Conservation (phyloP, 2,113 vertebrate genomes). For the Eulacestoma nigropectus region DNA sequence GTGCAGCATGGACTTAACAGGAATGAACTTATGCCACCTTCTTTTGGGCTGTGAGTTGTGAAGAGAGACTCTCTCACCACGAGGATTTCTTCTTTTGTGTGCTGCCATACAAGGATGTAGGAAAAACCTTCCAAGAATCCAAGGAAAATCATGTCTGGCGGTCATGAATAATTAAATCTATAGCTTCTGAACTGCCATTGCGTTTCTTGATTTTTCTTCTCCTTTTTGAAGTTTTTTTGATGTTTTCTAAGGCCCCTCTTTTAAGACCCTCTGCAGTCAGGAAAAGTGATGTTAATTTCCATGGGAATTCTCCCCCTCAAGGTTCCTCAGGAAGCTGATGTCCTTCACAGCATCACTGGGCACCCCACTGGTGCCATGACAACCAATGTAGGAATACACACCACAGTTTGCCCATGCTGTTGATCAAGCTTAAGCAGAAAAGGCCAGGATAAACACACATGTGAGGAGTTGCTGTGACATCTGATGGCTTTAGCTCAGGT, state of each 20-base stretch:
- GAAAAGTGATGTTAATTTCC: not conserved
- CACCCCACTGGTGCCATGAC: fast-evolving
- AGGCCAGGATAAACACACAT: not conserved
- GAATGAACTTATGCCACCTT: not conserved
- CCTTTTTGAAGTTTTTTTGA: fast-evolving
- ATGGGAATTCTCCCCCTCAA: fast-evolving
- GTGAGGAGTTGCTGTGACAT: not conserved
- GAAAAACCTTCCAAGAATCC: not conserved
- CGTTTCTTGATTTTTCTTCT: not conserved
- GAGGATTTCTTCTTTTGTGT: not conserved
- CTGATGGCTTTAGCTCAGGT: not conserved
- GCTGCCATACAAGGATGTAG: fast-evolving
- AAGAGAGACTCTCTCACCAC: not conserved
- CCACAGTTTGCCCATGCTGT: not conserved
- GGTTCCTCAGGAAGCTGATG: not conserved
- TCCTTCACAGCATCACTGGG: not conserved
- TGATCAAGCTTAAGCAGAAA: not conserved
- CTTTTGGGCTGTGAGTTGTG: not conserved
- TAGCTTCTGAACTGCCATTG: not conserved
- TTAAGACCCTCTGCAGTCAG: not conserved
- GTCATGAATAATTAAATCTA: not conserved
- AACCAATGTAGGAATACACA: not conserved
- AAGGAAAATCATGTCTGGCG: not conserved
- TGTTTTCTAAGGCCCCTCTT: not conserved
- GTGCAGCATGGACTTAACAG: not conserved